Evolutionary conservation across 2,113 vertebrate genomes (phyloP), one percentile per base, ranked within the genome.

Genomic region (Hassar affinis): DNA sequence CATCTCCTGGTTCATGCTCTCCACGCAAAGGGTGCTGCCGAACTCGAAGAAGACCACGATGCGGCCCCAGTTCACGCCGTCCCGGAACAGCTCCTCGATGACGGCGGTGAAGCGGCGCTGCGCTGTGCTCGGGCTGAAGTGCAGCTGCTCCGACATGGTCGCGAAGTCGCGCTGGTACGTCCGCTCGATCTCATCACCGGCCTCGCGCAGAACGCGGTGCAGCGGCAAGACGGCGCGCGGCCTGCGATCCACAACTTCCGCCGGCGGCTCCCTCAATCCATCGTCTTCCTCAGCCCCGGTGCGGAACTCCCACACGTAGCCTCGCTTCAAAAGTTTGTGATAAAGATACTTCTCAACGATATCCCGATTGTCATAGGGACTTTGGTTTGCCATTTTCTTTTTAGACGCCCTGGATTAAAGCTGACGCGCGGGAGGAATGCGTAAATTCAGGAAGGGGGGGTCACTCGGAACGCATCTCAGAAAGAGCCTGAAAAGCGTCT

Each of bases 1-100:
- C 93, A 95, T 95, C 88, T 96, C 96, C 54, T 91, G 92, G 91
- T 94, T 94, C 85, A 94, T 95, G 51, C 94, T 95, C 90, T 96
- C 93, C 82, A 95, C 93, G 0, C 97, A 97, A 93, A 97, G 93
- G 86, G 95, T 94, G 17, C 96, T 95, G 0, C 96, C 96, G 18
- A 98, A 96, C 89, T 96, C 96, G 79, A 98, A 96, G 93, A 98
- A 96, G 87, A 96, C 95, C 88, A 98, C 93, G 15, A 98, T 96
- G 47, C 97, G 93, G 75, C 97, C 97, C 97, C 97, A 98, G 93
- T 98, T 98, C 56, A 98, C 94, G 9, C 96, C 97, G 0, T 97
- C 95, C 88, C 93, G 94, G 92, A 98, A 98, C 82, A 98, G 94
- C 90, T 97, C 96, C 84, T 96, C 96, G 81, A 94, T 92, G 83